Evolutionary conservation across 2,888 invertebrate species (phyloP), one percentile per base, ranked within the genome.

Genomic region (Scaptomyza polygonia): DNA sequence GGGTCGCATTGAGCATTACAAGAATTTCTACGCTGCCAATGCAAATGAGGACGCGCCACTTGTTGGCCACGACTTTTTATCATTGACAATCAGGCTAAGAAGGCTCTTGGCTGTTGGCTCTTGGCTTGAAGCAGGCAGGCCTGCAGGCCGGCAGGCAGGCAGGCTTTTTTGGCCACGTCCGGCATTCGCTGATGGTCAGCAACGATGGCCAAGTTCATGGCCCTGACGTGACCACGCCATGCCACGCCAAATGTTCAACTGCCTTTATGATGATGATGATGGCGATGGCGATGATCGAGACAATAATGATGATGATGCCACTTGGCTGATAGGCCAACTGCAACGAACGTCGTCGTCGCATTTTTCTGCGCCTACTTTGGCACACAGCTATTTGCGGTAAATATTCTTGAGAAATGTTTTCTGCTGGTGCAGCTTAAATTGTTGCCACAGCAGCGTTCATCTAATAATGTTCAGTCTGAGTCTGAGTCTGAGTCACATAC

Each of bases 31-130:
- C 64, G 55, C 77, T 62, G 58, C 58, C 70, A 34, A 83, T 86
- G 84, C 84, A 81, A 80, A 84, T 79, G 83, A 83, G 83, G 72
- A 77, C 77, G 78, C 74, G 78, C 86, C 86, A 83, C 82, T 83
- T 83, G 86, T 83, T 83, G 86, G 86, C 82, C 81, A 84, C 85
- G 79, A 76, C 70, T 79, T 73, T 71, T 75, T 84, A 82, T 85
- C 81, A 83, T 72, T 77, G 84, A 83, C 84, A 83, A 81, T 81
- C 81, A 69, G 66, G 72, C 55, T 21, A 16, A 64, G 53, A 30
- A 58, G 43, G 53, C 57, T 51, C n/a, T 48, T 48, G 32, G 45
- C 45, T 45, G 21, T 44, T 29, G 47, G 27, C 42, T 51, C n/a
- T 30, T 34, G 53, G 43, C 56, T 27, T 11, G 11, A 34, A 14